Conservation (phyloP, 1,140 invertebrate species). For the Argopecten irradians region DNA sequence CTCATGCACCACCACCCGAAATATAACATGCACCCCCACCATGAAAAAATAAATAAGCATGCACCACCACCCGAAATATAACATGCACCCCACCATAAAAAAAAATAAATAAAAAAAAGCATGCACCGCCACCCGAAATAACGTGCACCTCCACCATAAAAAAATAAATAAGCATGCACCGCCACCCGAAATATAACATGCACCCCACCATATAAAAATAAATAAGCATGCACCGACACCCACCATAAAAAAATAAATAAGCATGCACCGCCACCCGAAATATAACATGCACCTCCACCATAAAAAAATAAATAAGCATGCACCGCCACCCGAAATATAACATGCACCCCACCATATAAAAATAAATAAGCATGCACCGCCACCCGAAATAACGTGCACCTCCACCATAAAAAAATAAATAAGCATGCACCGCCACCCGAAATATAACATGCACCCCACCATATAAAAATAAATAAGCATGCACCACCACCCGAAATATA, state of each 20-base stretch:
- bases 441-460: neutral
- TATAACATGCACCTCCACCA: neutral
- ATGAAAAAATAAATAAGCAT: neutral
- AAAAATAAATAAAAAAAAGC: neutral
- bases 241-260: neutral
- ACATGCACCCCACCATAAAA: no score
- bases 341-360: no score
- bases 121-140: neutral
- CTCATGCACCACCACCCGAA: no score
- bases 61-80: neutral
- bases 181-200: neutral
- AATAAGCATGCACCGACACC: neutral
- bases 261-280: neutral
- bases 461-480: neutral
- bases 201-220: neutral
- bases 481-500: neutral
- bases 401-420: neutral
- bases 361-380: neutral
- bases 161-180: neutral
- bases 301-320: no score
- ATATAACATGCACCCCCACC: no score
- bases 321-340: neutral
- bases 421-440: neutral
- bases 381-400: neutral
- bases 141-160: neutral